Percentiles rank a stretch among this genome's conserved stretches.
Conservation (phyloP, 2,888 invertebrate species). For the Bimastos eiseni region DNA sequence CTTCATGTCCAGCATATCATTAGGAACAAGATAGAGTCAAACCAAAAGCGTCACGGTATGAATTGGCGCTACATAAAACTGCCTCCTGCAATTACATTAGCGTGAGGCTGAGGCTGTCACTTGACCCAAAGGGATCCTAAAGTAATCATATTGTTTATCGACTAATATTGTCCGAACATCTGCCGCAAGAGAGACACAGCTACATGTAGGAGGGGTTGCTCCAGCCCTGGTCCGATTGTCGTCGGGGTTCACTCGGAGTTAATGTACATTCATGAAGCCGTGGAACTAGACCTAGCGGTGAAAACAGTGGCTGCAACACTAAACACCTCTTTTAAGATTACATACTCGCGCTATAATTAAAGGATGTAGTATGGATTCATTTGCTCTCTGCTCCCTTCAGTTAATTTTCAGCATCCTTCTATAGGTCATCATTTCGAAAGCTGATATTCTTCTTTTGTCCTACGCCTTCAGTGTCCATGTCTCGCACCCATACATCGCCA, state of each 20-base stretch:
- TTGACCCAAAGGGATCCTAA: background rate
- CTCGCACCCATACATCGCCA: too few species aligned
- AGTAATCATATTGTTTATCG: background rate
- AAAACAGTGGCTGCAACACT: too few species aligned
- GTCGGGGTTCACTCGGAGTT: background rate
- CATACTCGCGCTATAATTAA: too few species aligned
- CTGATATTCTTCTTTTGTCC: too few species aligned
- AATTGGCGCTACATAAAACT: constrained; percentile 6
- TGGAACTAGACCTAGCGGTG: background rate
- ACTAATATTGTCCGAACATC: background rate
- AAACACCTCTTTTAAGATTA: too few species aligned
- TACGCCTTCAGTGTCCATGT: too few species aligned
- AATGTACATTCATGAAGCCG: background rate
- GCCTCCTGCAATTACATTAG: background rate
- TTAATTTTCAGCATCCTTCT: too few species aligned
- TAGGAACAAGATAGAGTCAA: background rate
- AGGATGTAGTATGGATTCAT: too few species aligned
- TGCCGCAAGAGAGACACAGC: background rate
- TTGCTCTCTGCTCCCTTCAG: too few species aligned
- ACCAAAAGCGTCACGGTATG: background rate
- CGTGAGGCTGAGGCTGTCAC: background rate
- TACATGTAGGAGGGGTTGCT: background rate
- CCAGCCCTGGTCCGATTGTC: background rate
- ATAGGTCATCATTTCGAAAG: too few species aligned
- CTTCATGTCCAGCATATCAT: background rate